A percentile compares a stretch with the other conserved stretches of the same genome.
Conservation (phyloP, 2,797 vertebrate genomes). For the Momotus momota region DNA sequence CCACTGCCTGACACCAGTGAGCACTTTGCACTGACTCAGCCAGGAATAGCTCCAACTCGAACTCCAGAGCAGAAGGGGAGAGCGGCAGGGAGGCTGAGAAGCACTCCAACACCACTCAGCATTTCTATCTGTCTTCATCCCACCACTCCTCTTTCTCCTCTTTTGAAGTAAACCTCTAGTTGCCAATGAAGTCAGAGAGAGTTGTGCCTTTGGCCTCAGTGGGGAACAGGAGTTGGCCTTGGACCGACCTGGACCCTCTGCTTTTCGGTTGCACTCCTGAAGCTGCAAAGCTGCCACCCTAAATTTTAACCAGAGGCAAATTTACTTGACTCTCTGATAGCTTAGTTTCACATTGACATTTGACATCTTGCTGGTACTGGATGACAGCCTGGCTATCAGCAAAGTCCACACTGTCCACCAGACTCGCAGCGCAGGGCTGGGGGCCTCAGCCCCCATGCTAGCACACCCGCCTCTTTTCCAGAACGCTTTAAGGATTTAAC, state of each 20-base stretch:
- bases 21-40: background rate
- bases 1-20: background rate
- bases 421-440: rapidly evolving
- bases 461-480: background rate
- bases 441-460: background rate
- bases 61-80: background rate
- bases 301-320: background rate
- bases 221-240: background rate
- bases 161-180: background rate
- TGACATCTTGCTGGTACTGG: background rate
- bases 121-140: background rate
- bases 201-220: background rate
- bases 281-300: background rate
- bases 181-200: background rate
- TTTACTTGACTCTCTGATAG: background rate
- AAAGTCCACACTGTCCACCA: rapidly evolving
- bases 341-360: background rate
- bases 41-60: background rate
- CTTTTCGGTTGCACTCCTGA: background rate
- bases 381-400: background rate
- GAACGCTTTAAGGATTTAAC: background rate
- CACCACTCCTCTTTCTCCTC: background rate
- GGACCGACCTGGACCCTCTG: background rate
- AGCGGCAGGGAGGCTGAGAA: background rate
- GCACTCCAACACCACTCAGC: background rate